Evolutionary conservation across 2,888 invertebrate species (phyloP).

Genomic region (Rugalucina vietnamica): DNA sequence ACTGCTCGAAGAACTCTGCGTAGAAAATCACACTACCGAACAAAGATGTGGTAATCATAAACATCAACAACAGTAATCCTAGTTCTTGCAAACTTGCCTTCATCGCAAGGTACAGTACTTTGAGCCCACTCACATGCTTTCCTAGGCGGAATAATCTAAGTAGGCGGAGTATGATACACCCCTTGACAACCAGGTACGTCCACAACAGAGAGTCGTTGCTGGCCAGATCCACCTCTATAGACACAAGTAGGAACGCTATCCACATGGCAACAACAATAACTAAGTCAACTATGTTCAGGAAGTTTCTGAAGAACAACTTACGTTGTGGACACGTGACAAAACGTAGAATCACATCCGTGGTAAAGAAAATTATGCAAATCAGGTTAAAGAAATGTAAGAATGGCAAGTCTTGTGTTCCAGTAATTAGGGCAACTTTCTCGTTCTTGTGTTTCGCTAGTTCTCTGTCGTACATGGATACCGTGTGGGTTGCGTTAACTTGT

Average conservation of each 20-base stretch:
- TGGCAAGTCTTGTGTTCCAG: slow-evolving; percentile 52
- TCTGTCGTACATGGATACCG: slow-evolving; percentile 21
- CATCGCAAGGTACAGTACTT: slow-evolving; percentile 74
- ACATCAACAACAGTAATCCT: slow-evolving; percentile 71
- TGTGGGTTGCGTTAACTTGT: slow-evolving; percentile 29
- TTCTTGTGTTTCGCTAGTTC: slow-evolving; percentile 35
- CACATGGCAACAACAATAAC: slow-evolving; percentile 58
- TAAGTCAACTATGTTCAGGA: slow-evolving; percentile 61
- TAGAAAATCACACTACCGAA: slow-evolving; percentile 78
- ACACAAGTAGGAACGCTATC: slow-evolving; percentile 31
- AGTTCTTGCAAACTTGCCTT: slow-evolving; percentile 75
- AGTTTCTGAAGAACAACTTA: slow-evolving; percentile 59
- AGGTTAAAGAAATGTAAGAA: slow-evolving; percentile 69
- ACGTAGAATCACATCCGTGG: slow-evolving; percentile 72
- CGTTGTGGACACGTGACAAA: slow-evolving; percentile 67
- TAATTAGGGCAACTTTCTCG: slow-evolving; percentile 28
- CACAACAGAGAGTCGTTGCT: slow-evolving; percentile 27
- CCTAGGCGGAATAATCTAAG: slow-evolving; percentile 59
- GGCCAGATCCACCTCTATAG: background rate
- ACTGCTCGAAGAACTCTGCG: slow-evolving; percentile 65
- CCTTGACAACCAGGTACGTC: slow-evolving; percentile 41
- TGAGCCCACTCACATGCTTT: slow-evolving; percentile 63
- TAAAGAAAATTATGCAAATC: slow-evolving; percentile 74
- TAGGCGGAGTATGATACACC: slow-evolving; percentile 49
- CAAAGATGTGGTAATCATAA: slow-evolving; percentile 74